Percentiles rank a stretch among this genome's conserved stretches.
Evolutionary conservation across 1,140 invertebrate genomes (phyloP).

Genomic region (Pantala flavescens): DNA sequence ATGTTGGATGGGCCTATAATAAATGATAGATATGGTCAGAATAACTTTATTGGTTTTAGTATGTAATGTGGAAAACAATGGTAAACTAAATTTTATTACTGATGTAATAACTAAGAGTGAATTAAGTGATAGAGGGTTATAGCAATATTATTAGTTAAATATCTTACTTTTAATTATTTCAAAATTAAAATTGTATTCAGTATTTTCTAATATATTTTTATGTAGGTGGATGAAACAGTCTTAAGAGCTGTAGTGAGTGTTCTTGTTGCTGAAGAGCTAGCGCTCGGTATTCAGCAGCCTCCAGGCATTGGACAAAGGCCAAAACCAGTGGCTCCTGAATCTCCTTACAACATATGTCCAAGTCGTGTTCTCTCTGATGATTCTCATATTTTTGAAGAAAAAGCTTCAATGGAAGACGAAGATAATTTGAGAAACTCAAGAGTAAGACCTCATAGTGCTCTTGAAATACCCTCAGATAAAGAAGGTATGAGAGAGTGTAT

Average conservation of each 20-base stretch:
- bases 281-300: constrained; percentile 58
- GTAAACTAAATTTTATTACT: too few species aligned
- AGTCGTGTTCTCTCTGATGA: not conserved
- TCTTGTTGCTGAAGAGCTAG: constrained; percentile 59
- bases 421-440: not conserved
- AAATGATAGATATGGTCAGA: too few species aligned
- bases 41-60: too few species aligned
- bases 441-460: not conserved
- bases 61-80: too few species aligned
- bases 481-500: not conserved
- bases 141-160: too few species aligned
- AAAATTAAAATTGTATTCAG: too few species aligned
- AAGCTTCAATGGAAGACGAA: not conserved
- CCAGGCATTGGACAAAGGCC: constrained; percentile 66
- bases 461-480: not conserved
- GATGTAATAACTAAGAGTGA: too few species aligned
- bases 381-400: not conserved
- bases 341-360: not conserved
- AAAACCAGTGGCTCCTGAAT: constrained; percentile 47
- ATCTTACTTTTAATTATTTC: too few species aligned
- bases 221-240: constrained; percentile 59
- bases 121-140: too few species aligned
- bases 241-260: constrained; percentile 55
- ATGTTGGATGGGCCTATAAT: too few species aligned
- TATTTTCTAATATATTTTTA: too few species aligned